Base-by-base conservation (phyloP, 2,888 invertebrate genomes). In the Noctuana brunneofusca region DNA sequence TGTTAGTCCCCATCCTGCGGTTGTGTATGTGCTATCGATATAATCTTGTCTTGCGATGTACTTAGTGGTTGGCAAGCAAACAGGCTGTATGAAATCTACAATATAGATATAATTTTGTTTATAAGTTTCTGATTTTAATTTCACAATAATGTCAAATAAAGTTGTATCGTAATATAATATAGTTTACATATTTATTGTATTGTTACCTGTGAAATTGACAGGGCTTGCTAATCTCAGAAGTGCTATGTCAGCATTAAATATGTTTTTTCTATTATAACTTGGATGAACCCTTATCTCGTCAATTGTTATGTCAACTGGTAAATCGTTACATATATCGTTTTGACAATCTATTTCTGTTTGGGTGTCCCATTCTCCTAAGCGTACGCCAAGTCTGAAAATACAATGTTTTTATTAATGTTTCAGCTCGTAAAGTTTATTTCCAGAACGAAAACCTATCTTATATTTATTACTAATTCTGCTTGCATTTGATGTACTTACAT, bases 1-100 rank as follows among this genome's bases (percentile, higher is more conserved):
- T 55, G 93, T 94, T 22, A 88, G 81, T 46, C 95, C 95, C 95
- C 95, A 95, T 1, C 95, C 95, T n/a, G 95, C 93, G 1, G 94
- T 93, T 30, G 89, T 79, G 9, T 92, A 93, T 0, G 59, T 14
- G 73, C 84, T 82, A 66, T 81, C 81, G 2, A 79, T 78, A 50
- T 92, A 81, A 66, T 88, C 82, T 66, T 83, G 77, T 14, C 71
- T 74, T 8, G 77, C 67, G 0, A 85, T 11, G 4, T 73, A 68
- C 0, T 70, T 52, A 11, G 72, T 78, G 11, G 73, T 74, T 9
- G 93, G 92, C 63, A 93, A 68, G 66, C 93, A 93, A 64, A 92
- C 77, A 1, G 92, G 86, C n/a, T 72, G 74, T 4, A 87, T 81
- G 60, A 76, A 89, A n/a, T 75, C 78, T 84, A 64, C 24, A 49